These are phyloP conservation scores for Vulpes vulpes DNA, from an alignment of 2,113 vertebrate species.

Conservation along the genomic window DNA sequence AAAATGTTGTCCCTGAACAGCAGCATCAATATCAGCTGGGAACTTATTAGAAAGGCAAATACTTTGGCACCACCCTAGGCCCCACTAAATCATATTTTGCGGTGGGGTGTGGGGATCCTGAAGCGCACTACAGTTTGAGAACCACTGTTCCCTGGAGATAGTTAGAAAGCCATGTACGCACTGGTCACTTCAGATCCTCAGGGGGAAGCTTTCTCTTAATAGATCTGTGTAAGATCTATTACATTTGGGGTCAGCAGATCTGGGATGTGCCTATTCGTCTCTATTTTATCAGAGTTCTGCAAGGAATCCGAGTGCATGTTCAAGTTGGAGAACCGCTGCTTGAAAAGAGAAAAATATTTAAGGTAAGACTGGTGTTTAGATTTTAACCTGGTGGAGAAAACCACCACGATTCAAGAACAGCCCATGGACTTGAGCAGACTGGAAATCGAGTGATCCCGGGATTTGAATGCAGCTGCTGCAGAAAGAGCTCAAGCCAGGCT, in stretches of 20 bases:
- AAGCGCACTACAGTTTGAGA: not conserved
- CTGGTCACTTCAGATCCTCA: not conserved
- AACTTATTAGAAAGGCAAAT: not conserved
- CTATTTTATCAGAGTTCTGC: not conserved
- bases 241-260: not conserved
- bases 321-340: not conserved
- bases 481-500: not conserved
- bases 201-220: not conserved
- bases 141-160: not conserved
- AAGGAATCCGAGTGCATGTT: not conserved
- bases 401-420: not conserved
- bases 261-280: not conserved
- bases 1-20: not conserved
- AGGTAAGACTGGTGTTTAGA: not conserved
- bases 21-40: not conserved
- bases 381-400: not conserved
- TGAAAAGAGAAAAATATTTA: conserved; percentile 27
- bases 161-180: not conserved
- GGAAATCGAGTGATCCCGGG: not conserved
- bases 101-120: not conserved
- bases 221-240: no score
- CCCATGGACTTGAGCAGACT: not conserved
- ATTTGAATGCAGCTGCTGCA: conserved; percentile 18
- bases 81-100: not conserved
- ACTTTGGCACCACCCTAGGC: not conserved